Conservation (phyloP, 1,140 invertebrate species). For the Ptiloglossa arizonensis region DNA sequence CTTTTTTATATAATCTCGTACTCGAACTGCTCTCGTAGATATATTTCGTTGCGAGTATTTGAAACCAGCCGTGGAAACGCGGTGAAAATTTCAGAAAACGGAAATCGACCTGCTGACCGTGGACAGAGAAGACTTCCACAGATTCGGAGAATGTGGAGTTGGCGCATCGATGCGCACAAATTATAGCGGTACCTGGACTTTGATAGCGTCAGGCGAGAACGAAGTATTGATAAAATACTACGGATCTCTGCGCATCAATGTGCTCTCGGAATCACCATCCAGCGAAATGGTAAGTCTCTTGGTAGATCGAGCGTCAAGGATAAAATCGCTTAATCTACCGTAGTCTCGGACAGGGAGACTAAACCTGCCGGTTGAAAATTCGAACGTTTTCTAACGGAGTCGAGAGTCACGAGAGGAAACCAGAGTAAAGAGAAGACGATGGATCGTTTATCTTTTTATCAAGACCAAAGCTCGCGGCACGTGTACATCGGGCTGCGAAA, state of each 20-base stretch:
- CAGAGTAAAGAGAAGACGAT: not conserved
- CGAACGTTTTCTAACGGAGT: conserved; percentile 25
- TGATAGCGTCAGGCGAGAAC: not conserved
- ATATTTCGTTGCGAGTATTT: too few species aligned
- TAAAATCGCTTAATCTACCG: conserved; percentile 18
- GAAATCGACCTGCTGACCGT: not conserved
- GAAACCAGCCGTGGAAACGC: not conserved
- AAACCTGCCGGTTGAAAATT: conserved; percentile 4
- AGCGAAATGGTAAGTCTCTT: not conserved
- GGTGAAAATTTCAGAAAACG: not conserved
- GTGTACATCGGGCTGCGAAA: too few species aligned
- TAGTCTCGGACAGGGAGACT: not conserved
- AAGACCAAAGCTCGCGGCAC: not conserved
- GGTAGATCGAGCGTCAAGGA: not conserved
- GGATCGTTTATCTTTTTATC: conserved; percentile 12
- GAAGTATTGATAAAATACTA: not conserved
- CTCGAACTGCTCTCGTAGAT: too few species aligned
- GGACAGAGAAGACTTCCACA: conserved; percentile 13
- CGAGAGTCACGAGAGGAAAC: not conserved
- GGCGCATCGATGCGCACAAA: conserved; percentile 44
- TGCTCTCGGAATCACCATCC: not conserved
- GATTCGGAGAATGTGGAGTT: conserved; percentile 57
- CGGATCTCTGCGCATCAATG: not conserved
- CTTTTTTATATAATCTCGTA: too few species aligned
- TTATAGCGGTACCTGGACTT: not conserved